Evolutionary conservation across 1,140 invertebrate genomes (phyloP).

Genomic region (Hormaphis cornu): DNA sequence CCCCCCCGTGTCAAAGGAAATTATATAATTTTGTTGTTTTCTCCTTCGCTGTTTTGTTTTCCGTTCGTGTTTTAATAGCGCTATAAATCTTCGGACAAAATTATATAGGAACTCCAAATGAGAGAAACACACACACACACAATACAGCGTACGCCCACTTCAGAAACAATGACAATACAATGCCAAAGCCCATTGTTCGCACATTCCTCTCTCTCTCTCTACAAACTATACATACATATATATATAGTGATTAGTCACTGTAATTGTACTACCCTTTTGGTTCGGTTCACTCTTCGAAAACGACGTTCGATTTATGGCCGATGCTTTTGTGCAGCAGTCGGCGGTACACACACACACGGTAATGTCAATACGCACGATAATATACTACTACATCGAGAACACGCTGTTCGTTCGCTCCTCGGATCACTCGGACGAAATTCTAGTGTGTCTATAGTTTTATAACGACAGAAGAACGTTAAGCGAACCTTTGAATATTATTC

Average conservation of each 20-base stretch:
- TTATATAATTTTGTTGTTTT: slow-evolving; percentile 14
- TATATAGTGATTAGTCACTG: background rate
- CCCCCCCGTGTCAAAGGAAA: too few species aligned
- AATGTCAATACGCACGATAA: too few species aligned
- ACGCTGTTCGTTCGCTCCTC: too few species aligned
- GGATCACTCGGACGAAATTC: too few species aligned
- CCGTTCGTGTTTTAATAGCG: slow-evolving; percentile 25
- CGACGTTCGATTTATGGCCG: slow-evolving; percentile 11
- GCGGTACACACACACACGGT: background rate
- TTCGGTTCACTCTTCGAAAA: slow-evolving; percentile 23
- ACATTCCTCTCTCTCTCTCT: background rate
- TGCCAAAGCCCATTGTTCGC: slow-evolving; percentile 18
- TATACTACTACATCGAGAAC: too few species aligned
- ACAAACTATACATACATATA: background rate
- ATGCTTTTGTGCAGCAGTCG: slow-evolving; percentile 12
- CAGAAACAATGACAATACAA: slow-evolving; percentile 33
- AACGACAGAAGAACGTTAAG: too few species aligned
- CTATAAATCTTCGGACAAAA: slow-evolving; percentile 26
- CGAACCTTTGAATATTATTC: too few species aligned
- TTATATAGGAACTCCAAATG: slow-evolving; percentile 17
- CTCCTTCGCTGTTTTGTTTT: background rate
- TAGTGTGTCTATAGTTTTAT: too few species aligned
- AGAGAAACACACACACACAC: slow-evolving; percentile 9
- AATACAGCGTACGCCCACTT: slow-evolving; percentile 30
- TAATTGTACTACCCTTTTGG: slow-evolving; percentile 1